These are phyloP conservation scores for Mesaphorura yosii DNA, from an alignment of 1,140 invertebrate species.

Conservation along the genomic window DNA sequence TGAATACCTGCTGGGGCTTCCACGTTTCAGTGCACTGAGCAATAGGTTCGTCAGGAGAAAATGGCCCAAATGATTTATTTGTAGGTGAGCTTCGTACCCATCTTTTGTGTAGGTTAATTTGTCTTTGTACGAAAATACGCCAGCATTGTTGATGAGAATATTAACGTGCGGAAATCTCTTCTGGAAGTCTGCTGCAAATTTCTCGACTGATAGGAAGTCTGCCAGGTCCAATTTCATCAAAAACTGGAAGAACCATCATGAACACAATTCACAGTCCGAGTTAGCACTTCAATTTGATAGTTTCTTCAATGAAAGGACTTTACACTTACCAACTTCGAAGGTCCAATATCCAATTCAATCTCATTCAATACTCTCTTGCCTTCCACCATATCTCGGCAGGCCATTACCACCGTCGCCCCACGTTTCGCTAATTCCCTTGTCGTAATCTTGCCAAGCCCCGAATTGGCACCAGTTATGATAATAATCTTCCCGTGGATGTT, in stretches of 20 bases:
- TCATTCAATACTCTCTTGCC: constrained; percentile 5
- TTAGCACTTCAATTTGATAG: neutral
- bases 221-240: constrained; percentile 4
- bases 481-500: constrained; percentile 41
- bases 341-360: constrained; percentile 4
- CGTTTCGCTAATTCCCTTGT: constrained; percentile 51
- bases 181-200: neutral
- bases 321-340: constrained; percentile 3
- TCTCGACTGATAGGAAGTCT: neutral
- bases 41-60: constrained; percentile 12
- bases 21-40: constrained; percentile 2
- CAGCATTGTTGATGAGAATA: constrained; percentile 12
- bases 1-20: constrained; percentile 1
- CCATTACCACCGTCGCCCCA: constrained; percentile 58
- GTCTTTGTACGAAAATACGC: neutral
- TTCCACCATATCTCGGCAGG: constrained; percentile 31
- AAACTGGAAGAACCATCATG: neutral
- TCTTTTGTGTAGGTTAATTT: neutral
- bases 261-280: neutral
- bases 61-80: constrained; percentile 8
- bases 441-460: constrained; percentile 41
- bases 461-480: constrained; percentile 49
- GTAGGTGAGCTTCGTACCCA: constrained; percentile 9
- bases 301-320: neutral
- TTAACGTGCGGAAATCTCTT: neutral